Evolutionary conservation across 2,797 vertebrate genomes (phyloP).

Genomic region (Hapalemur alaotrensis): DNA sequence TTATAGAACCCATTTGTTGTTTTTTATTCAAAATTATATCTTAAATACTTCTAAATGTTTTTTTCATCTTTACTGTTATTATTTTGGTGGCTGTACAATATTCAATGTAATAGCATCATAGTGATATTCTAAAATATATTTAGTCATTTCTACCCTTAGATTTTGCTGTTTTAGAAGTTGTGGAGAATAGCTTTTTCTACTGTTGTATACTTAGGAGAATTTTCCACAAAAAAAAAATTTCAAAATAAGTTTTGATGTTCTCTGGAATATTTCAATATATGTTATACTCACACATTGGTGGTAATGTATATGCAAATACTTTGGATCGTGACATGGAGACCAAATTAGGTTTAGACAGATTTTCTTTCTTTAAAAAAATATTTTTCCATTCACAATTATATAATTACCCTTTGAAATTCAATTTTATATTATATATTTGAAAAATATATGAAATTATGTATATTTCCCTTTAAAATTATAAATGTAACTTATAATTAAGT

Average conservation of each 20-base stretch:
- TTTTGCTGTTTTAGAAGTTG: neutral
- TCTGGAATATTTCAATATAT: neutral
- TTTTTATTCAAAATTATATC: slow-evolving; percentile 32
- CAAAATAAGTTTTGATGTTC: neutral
- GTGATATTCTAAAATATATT: neutral
- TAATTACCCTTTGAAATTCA: neutral
- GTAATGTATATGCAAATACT: neutral
- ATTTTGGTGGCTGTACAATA: neutral
- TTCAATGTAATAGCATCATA: neutral
- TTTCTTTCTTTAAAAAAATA: neutral
- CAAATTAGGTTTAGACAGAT: neutral
- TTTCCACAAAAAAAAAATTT: neutral
- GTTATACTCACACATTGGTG: neutral
- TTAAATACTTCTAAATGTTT: neutral
- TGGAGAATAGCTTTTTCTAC: neutral
- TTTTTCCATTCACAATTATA: neutral
- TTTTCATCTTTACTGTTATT: neutral
- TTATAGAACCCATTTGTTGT: neutral
- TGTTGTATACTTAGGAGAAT: neutral
- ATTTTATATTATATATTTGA: neutral
- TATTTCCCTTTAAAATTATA: neutral
- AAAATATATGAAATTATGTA: neutral
- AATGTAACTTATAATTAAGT: neutral
- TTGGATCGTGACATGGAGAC: neutral
- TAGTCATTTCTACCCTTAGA: neutral